These are phyloP conservation scores for Syrmaticus mikado DNA, from an alignment of 2,113 vertebrate species.

Conservation along the genomic window DNA sequence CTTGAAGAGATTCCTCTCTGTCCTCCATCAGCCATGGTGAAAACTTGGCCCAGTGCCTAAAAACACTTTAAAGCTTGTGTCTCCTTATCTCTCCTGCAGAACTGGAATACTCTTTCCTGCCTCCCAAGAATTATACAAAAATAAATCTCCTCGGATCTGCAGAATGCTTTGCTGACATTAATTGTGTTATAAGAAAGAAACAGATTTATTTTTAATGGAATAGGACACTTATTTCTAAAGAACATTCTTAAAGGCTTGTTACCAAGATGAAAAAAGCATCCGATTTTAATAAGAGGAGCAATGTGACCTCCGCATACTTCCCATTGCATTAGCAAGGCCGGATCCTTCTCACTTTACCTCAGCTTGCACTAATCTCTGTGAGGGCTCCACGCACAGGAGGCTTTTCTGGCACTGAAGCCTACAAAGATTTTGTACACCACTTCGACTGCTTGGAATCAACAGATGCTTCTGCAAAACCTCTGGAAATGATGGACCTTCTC, in stretches of 20 bases:
- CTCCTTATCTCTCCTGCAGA: conserved; percentile 41
- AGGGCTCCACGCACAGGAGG: not conserved
- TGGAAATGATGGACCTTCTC: not conserved
- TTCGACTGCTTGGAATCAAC: not conserved
- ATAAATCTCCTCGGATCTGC: conserved; percentile 32
- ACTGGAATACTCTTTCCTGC: conserved; percentile 25
- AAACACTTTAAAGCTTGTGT: conserved; percentile 29
- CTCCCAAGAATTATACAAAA: conserved; percentile 54
- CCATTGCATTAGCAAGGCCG: conserved; percentile 29
- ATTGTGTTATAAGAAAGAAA: conserved; percentile 54
- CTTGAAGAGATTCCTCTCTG: not conserved
- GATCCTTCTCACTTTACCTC: conserved; percentile 43
- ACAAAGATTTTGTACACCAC: not conserved
- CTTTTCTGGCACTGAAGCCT: not conserved
- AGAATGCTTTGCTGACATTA: conserved; percentile 63
- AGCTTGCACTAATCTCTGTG: not conserved
- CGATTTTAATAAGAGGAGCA: conserved; percentile 45
- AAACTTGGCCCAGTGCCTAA: conserved; percentile 46
- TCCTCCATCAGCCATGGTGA: not conserved
- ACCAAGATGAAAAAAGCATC: conserved; percentile 37
- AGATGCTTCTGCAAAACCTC: not conserved
- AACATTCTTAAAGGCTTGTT: not conserved
- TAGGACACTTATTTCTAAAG: conserved; percentile 45
- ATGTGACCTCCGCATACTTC: conserved; percentile 39
- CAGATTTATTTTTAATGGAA: conserved; percentile 61